Base-by-base conservation (phyloP, 2,113 vertebrate genomes). In the Ammodytes dubius region DNA sequence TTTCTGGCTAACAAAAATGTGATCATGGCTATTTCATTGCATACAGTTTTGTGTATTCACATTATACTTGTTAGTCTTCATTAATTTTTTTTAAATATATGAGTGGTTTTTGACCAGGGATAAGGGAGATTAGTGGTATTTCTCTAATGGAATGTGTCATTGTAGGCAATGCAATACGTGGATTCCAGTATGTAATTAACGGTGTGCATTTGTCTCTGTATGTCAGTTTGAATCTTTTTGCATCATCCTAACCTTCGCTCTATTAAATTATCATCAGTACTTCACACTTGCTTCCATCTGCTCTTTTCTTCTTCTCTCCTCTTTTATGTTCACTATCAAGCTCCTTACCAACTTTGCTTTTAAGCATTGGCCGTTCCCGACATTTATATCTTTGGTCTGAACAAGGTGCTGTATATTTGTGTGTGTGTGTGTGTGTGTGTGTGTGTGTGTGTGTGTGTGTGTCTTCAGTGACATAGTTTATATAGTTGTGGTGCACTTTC, bases 401-500 rank as follows among this genome's bases (percentile, higher is more conserved):
- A 11, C 63, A 58, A 63, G 54, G 19, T 63, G 40, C 4, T 27
- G 37, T 49, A 13, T 81, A 3, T 72, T 15, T 58, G 5, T 68
- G 54, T 57, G 54, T 57, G 54, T 57, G 19, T 12, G 42, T 27
- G 43, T 27, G 42, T 15, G 27, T 19, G 27, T n/a, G 43, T 59
- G 56, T 52, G 57, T 50, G 27, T 74, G 45, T 47, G 39, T 43
- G 8, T 17, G 37, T 13, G 17, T 43, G 42, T 61, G 19, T 50
- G 27, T 52, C 15, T 14, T 58, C 9, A 56, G 63, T 54, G 63
- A 50, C 46, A 10, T 4, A 39, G 35, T 46, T 80, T 64, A 72
- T 73, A n/a, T 14, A 40, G 19, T 6, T 43, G 13, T 85, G 79
- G 85, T 73, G 81, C 78, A 68, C 65, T 58, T 43, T 50, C 70